Evolutionary conservation across 2,888 invertebrate species (phyloP), one percentile per base, ranked within the genome.

Genomic region (Elegia similella): DNA sequence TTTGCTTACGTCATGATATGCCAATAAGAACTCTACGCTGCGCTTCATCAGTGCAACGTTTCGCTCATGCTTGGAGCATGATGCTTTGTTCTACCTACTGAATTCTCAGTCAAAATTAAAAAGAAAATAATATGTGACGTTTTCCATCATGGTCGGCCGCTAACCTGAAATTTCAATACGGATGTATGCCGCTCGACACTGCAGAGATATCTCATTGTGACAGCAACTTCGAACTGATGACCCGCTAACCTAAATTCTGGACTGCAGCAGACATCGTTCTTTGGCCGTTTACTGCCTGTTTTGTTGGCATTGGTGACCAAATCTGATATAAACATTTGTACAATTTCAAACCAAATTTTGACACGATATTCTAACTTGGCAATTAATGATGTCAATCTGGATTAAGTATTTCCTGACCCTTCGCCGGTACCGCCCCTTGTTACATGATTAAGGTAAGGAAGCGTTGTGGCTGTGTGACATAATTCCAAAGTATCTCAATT

Each of bases 141-240:
- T 23, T 23, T 23, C 23, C 23, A 23, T 23, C 23, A 5, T 23
- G 23, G 23, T 23, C 23, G 23, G 47, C 13, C 17, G 44, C 1
- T 46, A 29, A 8, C 29, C 43, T 53, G 54, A 60, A 64, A 52
- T 62, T 72, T 76, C 68, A 67, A 8, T 7, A 60, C 61, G 56
- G 54, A 23, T 46, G 23, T 58, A 75, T 69, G 76, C 70, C 78
- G 75, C 72, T 73, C 73, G 73, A 70, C 71, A 75, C 84, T 81
- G 86, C 85, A 86, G 81, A 80, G 81, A 85, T 88, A 86, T 84
- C 84, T 84, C 88, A 84, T 83, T 86, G 84, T 84, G 88, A 82
- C 85, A 81, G 79, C 75, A 73, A 76, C 78, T 75, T 73, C 69
- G 73, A 77, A 80, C 78, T 81, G 80, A 82, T 85, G 88, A 82